Percentiles rank a stretch among this genome's conserved stretches.
Evolutionary conservation across 2,797 vertebrate genomes (phyloP).

Genomic region (Etheostoma perlongum): DNA sequence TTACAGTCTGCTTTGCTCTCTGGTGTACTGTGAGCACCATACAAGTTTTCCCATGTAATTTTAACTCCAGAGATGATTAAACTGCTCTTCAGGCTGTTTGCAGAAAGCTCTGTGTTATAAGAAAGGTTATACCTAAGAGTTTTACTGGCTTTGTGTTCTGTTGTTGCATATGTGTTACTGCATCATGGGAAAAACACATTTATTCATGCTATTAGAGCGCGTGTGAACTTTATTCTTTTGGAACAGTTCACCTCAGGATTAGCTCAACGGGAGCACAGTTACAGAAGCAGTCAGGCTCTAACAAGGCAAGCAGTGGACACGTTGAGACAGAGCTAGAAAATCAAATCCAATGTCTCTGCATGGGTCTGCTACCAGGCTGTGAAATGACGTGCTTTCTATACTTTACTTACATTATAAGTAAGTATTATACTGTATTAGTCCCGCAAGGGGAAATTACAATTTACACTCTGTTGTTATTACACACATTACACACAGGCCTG

Average conservation of each 20-base stretch:
- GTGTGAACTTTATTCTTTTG: conserved; percentile 36
- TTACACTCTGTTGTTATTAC: no score
- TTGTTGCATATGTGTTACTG: conserved; percentile 13
- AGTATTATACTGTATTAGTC: no score
- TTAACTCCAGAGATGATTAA: conserved; percentile 29
- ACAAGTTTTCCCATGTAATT: conserved; percentile 48
- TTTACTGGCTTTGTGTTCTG: conserved; percentile 16
- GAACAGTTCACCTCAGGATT: conserved; percentile 42
- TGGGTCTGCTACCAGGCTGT: not conserved
- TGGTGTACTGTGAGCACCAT: not conserved
- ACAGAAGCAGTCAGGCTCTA: conserved; percentile 6
- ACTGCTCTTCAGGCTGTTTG: conserved; percentile 5
- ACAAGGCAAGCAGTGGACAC: conserved; percentile 5
- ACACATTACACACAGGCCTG: no score
- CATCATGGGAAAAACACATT: conserved; percentile 8
- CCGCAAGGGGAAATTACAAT: no score
- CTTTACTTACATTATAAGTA: no score
- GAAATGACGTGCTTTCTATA: no score
- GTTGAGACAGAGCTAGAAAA: conserved; percentile 7
- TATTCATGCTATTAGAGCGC: conserved; percentile 15
- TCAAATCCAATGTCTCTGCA: not conserved
- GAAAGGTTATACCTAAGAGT: conserved; percentile 21
- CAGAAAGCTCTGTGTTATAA: conserved; percentile 7
- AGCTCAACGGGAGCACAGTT: conserved; percentile 23
- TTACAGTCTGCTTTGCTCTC: conserved; percentile 25